phyloP scores from a whole-genome alignment of 1,140 invertebrate genomes.

The Orius insidiosus region DNA sequence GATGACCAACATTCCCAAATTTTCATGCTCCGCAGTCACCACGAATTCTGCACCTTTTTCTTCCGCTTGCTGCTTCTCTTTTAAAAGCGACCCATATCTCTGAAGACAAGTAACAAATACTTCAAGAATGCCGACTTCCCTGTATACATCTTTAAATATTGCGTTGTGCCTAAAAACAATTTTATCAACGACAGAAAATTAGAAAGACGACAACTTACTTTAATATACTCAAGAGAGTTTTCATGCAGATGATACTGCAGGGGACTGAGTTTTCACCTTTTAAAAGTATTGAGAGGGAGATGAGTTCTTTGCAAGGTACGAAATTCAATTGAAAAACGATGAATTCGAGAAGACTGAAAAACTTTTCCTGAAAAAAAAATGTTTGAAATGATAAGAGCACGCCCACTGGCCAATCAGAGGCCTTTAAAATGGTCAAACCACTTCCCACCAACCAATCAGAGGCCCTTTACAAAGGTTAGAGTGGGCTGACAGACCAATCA shows the following conservation, averaged over 20 bases:
- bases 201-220: conserved; percentile 45
- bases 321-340: conserved; percentile 94
- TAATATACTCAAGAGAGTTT: conserved; percentile 73
- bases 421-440: too few relatives aligned
- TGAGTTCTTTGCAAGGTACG: conserved; percentile 96
- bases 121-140: conserved; percentile 94
- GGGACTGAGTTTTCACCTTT: conserved; percentile 59
- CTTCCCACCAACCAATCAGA: too few relatives aligned
- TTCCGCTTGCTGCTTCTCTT: conserved; percentile 17
- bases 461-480: too few relatives aligned
- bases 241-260: conserved; percentile 76
- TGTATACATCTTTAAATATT: conserved; percentile 93
- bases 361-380: conserved; percentile 49
- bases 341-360: conserved; percentile 90
- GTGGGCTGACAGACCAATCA: too few relatives aligned
- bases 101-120: conserved; percentile 88
- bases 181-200: background rate
- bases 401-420: too few relatives aligned
- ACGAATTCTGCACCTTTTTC: conserved; percentile 28
- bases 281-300: conserved; percentile 81
- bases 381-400: background rate
- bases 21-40: conserved; percentile 47
- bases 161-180: conserved; percentile 51
- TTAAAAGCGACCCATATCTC: conserved; percentile 46
- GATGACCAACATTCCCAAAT: conserved; percentile 67